Percentiles rank a stretch among this genome's conserved stretches.
Evolutionary conservation across 2,888 invertebrate genomes (phyloP).

Genomic region (Nemotelus nigrinus): DNA sequence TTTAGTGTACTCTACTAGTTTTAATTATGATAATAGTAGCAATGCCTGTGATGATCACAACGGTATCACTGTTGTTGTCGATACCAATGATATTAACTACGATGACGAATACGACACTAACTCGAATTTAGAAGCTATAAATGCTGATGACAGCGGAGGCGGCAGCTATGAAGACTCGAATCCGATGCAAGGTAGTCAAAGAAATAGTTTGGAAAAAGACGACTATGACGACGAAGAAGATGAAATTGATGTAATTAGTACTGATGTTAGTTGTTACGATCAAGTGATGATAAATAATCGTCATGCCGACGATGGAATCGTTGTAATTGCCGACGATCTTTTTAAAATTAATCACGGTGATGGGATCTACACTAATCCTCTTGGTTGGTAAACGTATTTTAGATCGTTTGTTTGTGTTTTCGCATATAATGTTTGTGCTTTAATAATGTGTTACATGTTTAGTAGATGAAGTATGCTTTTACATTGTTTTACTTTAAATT

Average conservation of each 20-base stretch:
- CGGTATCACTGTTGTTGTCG: conserved; percentile 57
- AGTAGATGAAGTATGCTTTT: no score
- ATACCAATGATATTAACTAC: conserved; percentile 52
- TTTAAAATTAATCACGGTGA: conserved; percentile 58
- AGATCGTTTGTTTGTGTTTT: not conserved
- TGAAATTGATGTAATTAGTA: conserved; percentile 64
- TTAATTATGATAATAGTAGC: conserved; percentile 61
- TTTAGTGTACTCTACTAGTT: conserved; percentile 56
- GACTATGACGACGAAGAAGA: conserved; percentile 61
- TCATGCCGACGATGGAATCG: conserved; percentile 58
- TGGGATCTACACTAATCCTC: conserved; percentile 65
- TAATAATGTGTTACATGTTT: no score
- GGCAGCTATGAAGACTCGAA: conserved; percentile 64
- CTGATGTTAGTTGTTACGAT: conserved; percentile 64
- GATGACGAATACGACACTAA: conserved; percentile 61
- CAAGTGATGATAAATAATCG: conserved; percentile 54
- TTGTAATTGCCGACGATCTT: conserved; percentile 59
- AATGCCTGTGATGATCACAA: conserved; percentile 55
- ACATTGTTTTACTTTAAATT: no score
- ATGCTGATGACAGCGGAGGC: conserved; percentile 64
- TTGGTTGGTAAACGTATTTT: conserved; percentile 62
- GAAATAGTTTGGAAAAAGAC: conserved; percentile 63
- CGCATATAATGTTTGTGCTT: no score
- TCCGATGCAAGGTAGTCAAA: conserved; percentile 63
- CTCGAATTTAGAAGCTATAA: conserved; percentile 61